These are phyloP conservation scores for Oscheius sp. DNA, from an alignment of 1,140 invertebrate genomes.

Conservation along the genomic window DNA sequence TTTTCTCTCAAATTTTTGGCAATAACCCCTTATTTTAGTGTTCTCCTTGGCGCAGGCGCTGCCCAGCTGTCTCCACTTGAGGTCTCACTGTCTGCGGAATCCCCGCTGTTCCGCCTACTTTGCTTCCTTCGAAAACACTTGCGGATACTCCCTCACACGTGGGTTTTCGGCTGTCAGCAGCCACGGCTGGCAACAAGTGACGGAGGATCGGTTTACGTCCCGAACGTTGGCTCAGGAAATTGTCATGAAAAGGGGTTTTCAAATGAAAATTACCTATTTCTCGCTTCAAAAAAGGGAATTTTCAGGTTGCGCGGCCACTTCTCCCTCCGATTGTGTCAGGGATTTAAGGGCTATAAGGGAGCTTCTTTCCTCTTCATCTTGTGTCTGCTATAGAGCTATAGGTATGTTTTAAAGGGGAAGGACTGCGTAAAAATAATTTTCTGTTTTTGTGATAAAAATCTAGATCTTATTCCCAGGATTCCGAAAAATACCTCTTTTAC, in stretches of 20 bases:
- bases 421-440: constrained; percentile 1
- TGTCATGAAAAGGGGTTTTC: not conserved
- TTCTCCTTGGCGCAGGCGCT: not conserved
- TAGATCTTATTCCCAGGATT: no score
- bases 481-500: no score
- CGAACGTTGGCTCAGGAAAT: not conserved
- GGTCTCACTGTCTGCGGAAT: not conserved
- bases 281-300: no score
- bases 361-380: not conserved
- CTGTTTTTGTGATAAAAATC: no score
- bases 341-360: constrained; percentile 9
- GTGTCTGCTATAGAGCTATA: constrained; percentile 18
- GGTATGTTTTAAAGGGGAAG: constrained; percentile 1
- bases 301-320: constrained; percentile 23
- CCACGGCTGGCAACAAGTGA: no score
- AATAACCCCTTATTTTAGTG: not conserved
- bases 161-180: not conserved
- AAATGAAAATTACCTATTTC: not conserved
- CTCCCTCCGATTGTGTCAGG: constrained; percentile 30
- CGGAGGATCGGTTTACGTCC: no score
- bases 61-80: not conserved
- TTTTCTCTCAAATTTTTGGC: no score
- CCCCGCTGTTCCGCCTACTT: not conserved
- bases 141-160: not conserved
- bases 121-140: not conserved